Evolutionary conservation across 2,888 invertebrate species (phyloP).

Genomic region (Hyposoter dolosus): DNA sequence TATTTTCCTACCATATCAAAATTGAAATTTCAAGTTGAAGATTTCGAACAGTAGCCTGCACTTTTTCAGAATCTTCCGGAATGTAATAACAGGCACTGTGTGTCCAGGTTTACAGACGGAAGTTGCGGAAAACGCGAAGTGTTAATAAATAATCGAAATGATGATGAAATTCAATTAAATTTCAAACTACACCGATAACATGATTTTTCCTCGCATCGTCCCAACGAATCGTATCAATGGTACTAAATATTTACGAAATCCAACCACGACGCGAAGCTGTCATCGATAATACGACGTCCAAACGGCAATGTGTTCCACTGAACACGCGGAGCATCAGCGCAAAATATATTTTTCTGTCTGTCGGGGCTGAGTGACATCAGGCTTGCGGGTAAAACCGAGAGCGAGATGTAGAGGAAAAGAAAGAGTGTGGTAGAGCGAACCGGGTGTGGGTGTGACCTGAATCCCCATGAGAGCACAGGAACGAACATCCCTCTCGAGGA

Average conservation of each 20-base stretch:
- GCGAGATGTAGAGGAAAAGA: background rate
- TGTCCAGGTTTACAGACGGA: no score
- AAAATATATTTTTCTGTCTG: conserved; percentile 51
- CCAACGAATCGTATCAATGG: background rate
- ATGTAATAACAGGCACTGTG: no score
- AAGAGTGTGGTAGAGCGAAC: background rate
- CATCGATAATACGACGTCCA: conserved; percentile 51
- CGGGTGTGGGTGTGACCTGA: conserved; percentile 45
- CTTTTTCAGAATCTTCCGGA: no score
- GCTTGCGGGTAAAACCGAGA: background rate
- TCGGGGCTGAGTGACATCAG: conserved; percentile 37
- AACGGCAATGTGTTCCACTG: conserved; percentile 22
- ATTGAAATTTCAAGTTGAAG: no score
- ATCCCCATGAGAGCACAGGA: conserved; percentile 44
- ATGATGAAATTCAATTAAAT: background rate
- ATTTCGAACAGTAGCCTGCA: no score
- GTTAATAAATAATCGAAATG: background rate
- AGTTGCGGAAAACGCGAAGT: no score
- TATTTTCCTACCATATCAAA: no score
- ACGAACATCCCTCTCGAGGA: conserved; percentile 25
- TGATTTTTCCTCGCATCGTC: background rate
- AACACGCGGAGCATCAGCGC: conserved; percentile 15
- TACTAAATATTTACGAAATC: conserved; percentile 47
- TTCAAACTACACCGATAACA: background rate
- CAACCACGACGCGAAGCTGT: background rate